phyloP scores from a whole-genome alignment of 2,113 vertebrate genomes.

The Terrapene triunguis region DNA sequence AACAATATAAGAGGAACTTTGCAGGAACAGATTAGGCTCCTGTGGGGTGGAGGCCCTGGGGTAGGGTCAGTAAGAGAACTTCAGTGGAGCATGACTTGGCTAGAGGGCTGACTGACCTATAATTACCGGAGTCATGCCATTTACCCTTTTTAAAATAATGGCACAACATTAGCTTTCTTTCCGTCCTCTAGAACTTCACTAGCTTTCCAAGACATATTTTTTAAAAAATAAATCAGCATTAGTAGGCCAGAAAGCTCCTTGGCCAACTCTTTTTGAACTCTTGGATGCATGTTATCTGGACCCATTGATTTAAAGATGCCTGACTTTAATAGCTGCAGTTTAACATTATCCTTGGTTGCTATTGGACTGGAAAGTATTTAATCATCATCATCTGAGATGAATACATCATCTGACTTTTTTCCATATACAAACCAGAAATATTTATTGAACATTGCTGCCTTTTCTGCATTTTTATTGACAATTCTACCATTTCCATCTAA shows the following conservation, averaged over 20 bases:
- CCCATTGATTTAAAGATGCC: background rate
- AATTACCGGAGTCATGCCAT: background rate
- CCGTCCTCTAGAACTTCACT: background rate
- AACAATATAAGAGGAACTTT: background rate
- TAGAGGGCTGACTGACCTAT: background rate
- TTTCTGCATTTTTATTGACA: background rate
- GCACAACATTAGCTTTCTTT: background rate
- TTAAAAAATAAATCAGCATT: background rate
- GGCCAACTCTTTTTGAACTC: background rate
- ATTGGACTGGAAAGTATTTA: accelerated
- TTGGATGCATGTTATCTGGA: background rate
- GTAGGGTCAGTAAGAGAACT: too few species aligned
- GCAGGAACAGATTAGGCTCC: background rate
- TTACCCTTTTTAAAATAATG: background rate
- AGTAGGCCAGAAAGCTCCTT: background rate
- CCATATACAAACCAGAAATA: background rate
- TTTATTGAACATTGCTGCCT: background rate
- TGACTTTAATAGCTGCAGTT: background rate
- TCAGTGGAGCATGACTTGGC: background rate
- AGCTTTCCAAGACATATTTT: background rate
- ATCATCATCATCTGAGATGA: background rate
- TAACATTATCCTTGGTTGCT: background rate
- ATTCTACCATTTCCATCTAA: background rate
- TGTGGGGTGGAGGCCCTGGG: background rate
- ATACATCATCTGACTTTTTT: background rate